Percentiles rank a stretch among this genome's conserved stretches.
These are phyloP conservation scores for Rotaria sp. DNA, from an alignment of 2,888 invertebrate genomes.

Conservation along the genomic window DNA sequence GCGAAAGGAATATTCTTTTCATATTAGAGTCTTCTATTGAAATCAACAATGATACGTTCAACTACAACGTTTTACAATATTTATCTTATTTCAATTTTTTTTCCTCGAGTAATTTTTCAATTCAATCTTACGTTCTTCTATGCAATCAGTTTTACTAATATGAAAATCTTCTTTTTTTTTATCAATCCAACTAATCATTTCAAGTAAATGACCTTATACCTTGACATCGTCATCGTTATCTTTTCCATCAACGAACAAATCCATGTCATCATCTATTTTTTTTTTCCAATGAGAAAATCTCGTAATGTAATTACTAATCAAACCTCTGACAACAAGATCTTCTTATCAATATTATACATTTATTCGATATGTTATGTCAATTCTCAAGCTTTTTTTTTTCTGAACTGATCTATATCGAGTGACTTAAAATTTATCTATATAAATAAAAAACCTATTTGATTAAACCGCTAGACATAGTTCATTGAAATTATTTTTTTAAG, in stretches of 20 bases:
- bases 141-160: too few relatives aligned
- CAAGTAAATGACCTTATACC: not conserved
- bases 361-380: not conserved
- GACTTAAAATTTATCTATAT: not conserved
- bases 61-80: too few relatives aligned
- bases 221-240: not conserved
- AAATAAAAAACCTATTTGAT: not conserved
- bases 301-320: not conserved
- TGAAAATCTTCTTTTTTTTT: too few relatives aligned
- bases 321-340: not conserved
- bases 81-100: too few relatives aligned
- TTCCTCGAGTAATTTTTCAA: too few relatives aligned
- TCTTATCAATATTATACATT: not conserved
- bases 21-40: too few relatives aligned
- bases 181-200: too few relatives aligned
- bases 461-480: not conserved
- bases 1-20: too few relatives aligned
- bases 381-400: not conserved
- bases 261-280: not conserved
- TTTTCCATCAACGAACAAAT: not conserved
- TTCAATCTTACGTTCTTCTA: too few relatives aligned
- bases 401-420: not conserved
- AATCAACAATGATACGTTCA: too few relatives aligned
- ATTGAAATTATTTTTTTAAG: not conserved
- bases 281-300: not conserved